phyloP scores from a whole-genome alignment of 2,888 invertebrate species.

The Euclidia mi region DNA sequence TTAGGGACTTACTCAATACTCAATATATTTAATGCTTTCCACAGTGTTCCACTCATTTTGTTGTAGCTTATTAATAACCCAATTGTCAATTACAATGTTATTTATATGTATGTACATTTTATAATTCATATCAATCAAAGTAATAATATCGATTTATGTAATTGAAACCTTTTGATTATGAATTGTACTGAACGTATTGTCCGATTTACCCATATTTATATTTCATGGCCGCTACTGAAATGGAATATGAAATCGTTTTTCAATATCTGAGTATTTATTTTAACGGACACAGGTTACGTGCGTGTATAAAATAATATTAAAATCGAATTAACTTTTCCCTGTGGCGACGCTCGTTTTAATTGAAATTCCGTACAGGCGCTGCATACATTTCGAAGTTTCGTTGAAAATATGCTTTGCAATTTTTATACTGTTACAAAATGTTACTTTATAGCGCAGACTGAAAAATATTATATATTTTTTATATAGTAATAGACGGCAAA shows the following conservation, averaged over 20 bases:
- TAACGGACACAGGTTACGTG: neutral
- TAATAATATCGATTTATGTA: constrained; percentile 37
- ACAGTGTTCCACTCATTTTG: no score
- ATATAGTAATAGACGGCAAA: no score
- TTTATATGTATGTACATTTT: no score
- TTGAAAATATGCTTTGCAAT: constrained; percentile 14
- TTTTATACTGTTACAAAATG: neutral
- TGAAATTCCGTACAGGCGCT: constrained; percentile 13
- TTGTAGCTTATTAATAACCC: no score
- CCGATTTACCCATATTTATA: neutral
- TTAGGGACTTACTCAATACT: no score
- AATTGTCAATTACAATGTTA: no score
- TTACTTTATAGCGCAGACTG: neutral
- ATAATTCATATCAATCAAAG: no score
- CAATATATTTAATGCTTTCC: no score
- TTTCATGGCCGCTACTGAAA: constrained; percentile 7
- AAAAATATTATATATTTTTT: neutral
- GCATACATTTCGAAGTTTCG: constrained; percentile 3
- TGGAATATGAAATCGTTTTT: constrained; percentile 1
- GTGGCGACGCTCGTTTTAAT: constrained; percentile 13
- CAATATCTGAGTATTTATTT: neutral
- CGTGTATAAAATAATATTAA: constrained; percentile 15
- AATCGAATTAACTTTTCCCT: constrained; percentile 11
- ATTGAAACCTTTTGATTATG: constrained; percentile 39
- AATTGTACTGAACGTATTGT: constrained; percentile 16